phyloP scores from a whole-genome alignment of 2,113 vertebrate species.

The Bos indicus region DNA sequence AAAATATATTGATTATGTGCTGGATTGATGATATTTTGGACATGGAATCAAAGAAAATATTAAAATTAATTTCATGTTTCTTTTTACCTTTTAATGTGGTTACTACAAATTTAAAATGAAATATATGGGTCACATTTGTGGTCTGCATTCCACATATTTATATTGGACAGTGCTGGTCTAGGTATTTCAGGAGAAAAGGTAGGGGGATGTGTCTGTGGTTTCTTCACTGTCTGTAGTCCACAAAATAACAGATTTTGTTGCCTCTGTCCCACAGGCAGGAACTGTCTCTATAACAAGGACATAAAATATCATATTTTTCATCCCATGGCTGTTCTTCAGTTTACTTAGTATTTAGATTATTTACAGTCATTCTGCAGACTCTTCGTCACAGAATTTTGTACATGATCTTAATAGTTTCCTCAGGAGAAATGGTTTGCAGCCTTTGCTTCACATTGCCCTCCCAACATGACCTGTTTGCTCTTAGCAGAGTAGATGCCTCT shows the following conservation, averaged over 20 bases:
- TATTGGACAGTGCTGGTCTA: not conserved
- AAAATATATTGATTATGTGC: not conserved
- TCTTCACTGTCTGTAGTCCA: not conserved
- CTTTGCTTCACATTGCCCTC: not conserved
- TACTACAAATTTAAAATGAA: constrained; percentile 25
- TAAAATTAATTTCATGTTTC: constrained; percentile 37
- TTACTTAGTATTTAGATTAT: not conserved
- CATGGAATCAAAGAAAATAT: constrained; percentile 10
- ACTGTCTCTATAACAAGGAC: not conserved
- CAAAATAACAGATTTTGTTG: not conserved
- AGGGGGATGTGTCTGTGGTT: not conserved
- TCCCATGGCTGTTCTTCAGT: not conserved
- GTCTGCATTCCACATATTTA: not conserved
- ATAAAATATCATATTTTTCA: not conserved
- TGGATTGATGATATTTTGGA: not conserved
- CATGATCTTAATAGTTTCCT: not conserved
- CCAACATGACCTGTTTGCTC: not conserved
- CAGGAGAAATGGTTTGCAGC: not conserved
- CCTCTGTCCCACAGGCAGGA: not conserved
- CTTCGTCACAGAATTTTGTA: not conserved
- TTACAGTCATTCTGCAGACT: not conserved
- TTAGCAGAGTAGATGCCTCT: not conserved
- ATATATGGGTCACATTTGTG: not conserved
- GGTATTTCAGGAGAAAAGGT: not conserved
- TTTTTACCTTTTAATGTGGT: constrained; percentile 26